phyloP scores from a whole-genome alignment of 2,888 invertebrate genomes.

The Podabrus alpinus region DNA sequence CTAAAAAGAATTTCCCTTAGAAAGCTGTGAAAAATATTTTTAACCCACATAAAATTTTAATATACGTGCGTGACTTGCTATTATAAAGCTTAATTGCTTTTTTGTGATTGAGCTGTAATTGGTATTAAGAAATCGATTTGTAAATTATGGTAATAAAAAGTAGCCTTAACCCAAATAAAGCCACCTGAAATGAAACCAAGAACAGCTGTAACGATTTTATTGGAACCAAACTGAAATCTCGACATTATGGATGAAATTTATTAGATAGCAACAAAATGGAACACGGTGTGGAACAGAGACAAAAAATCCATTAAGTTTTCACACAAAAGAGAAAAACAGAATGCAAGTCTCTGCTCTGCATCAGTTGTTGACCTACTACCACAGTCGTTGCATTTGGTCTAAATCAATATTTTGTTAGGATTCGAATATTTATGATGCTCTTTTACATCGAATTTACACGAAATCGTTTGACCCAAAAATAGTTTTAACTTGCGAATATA shows the following conservation, averaged over 20 bases:
- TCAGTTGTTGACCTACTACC: conserved; percentile 36
- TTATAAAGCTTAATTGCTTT: neutral
- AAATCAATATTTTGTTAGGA: conserved; percentile 33
- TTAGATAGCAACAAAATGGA: conserved; percentile 6
- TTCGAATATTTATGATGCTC: conserved; percentile 19
- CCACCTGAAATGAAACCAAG: neutral
- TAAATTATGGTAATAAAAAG: neutral
- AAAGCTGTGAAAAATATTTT: neutral
- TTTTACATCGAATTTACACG: conserved; percentile 3
- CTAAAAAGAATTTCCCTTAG: neutral
- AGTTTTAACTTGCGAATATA: neutral
- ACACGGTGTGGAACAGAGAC: conserved; percentile 11
- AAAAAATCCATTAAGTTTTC: neutral
- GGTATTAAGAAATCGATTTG: neutral
- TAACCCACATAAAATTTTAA: neutral
- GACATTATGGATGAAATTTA: neutral
- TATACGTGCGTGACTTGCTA: neutral
- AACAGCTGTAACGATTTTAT: neutral
- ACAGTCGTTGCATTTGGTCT: conserved; percentile 27
- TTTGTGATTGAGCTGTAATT: neutral
- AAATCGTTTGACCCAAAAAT: neutral
- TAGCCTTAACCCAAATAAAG: conserved; percentile 12
- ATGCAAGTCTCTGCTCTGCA: conserved; percentile 27
- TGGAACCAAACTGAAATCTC: neutral
- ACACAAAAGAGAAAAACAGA: conserved; percentile 5